Conservation (phyloP, 2,888 invertebrate species). For the Exephanes ischioxanthus region DNA sequence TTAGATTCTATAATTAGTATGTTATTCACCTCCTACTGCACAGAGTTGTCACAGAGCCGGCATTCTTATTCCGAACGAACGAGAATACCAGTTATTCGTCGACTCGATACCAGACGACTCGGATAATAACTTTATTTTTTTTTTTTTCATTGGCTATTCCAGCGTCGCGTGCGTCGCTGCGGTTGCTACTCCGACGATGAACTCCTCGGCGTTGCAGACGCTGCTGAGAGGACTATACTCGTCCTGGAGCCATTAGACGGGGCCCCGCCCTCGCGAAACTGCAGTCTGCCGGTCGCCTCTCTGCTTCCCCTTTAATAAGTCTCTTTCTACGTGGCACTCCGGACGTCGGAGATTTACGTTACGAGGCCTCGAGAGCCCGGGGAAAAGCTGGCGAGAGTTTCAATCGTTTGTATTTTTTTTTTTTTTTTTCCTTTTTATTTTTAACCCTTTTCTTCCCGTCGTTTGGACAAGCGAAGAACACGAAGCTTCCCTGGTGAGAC, state of each 20-base stretch:
- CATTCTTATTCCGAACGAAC: slow-evolving; percentile 2
- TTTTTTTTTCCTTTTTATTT: not conserved
- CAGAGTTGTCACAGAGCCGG: not conserved
- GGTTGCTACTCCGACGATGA: not conserved
- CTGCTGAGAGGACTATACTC: slow-evolving; percentile 33
- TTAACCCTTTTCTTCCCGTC: not conserved
- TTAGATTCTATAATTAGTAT: slow-evolving; percentile 16
- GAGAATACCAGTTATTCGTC: slow-evolving; percentile 14
- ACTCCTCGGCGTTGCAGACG: slow-evolving; percentile 19
- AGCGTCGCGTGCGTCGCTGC: slow-evolving; percentile 26
- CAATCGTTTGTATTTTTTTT: not conserved
- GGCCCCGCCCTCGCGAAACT: slow-evolving; percentile 63
- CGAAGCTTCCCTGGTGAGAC: slow-evolving; percentile 6
- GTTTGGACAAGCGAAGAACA: slow-evolving; percentile 14
- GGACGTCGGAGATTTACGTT: slow-evolving; percentile 63
- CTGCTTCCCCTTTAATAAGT: slow-evolving; percentile 8
- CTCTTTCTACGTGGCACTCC: slow-evolving; percentile 42
- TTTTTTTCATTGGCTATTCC: not conserved
- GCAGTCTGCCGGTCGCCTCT: slow-evolving; percentile 19
- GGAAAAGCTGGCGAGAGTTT: slow-evolving; percentile 2
- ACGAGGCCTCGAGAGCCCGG: slow-evolving; percentile 38
- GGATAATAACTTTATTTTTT: slow-evolving; percentile 34
- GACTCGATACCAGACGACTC: not conserved
- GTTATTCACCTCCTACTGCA: not conserved
- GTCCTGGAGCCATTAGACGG: slow-evolving; percentile 60